Base-by-base conservation (phyloP, 1,140 invertebrate genomes). In the Paracyclopina nana region DNA sequence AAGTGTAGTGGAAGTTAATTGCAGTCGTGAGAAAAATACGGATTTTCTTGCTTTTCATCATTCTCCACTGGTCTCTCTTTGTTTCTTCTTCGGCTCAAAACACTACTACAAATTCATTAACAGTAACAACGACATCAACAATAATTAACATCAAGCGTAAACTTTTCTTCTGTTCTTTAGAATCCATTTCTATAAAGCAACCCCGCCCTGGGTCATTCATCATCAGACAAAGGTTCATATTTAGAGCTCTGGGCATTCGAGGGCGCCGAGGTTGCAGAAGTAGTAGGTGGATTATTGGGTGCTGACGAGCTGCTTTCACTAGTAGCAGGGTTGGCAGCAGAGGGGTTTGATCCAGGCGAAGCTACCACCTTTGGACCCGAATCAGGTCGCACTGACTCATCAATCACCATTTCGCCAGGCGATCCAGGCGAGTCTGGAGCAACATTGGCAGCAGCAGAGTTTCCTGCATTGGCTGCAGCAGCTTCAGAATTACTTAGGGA, bases 321-420 rank as follows among this genome's bases (percentile, higher is more conserved):
- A 20, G 38, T n/a, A n/a, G 22, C n/a, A 40, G 8, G 4, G 14
- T 8, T 6, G 8, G n/a, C 4, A 9, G 46, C 16, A 5, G 14
- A 4, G 4, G 43, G 14, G 22, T 48, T 22, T 29, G 26, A 27
- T 22, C 16, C 28, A 6, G 11, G 24, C 9, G 50, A 43, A 22
- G 38, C 25, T 46, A 26, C 40, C 30, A 43, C 40, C 4, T 52
- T 30, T 6, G 30, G 20, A 18, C 20, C 50, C 25, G 50, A 52
- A 29, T 52, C 50, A 2, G 50, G 41, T 3, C 38, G 38, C 11
- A 38, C 50, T 18, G 16, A 24, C 25, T 52, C 50, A 52, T 52
- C 50, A 24, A 52, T 52, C 20, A 52, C 50, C 50, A 52, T 52
- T 43, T 52, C 50, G n/a, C 50, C 50, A n/a, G 14, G n/a, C 3